These are phyloP conservation scores for Epinephelus coioides DNA, from an alignment of 2,797 vertebrate genomes.

Conservation along the genomic window DNA sequence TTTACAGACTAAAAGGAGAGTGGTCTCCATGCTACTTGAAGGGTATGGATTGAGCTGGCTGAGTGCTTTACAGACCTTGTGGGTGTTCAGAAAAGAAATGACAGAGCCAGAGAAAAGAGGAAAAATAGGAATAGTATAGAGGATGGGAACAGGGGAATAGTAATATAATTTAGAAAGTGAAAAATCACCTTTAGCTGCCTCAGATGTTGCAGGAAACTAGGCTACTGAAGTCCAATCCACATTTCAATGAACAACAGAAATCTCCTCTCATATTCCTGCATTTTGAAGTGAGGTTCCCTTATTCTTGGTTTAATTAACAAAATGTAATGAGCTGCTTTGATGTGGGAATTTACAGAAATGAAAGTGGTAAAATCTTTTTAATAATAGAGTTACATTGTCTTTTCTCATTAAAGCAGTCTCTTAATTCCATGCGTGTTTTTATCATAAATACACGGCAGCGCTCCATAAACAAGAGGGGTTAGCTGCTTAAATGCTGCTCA, in stretches of 20 bases:
- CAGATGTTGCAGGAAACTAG: constrained; percentile 71
- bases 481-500: constrained; percentile 65
- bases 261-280: constrained; percentile 59
- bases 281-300: constrained; percentile 78
- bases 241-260: constrained; percentile 72
- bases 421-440: constrained; percentile 59
- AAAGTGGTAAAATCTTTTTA: constrained; percentile 70
- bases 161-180: constrained; percentile 61
- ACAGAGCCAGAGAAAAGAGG: constrained; percentile 48
- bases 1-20: constrained; percentile 68
- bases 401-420: constrained; percentile 71
- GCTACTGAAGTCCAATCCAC: constrained; percentile 68
- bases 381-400: constrained; percentile 70
- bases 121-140: constrained; percentile 46
- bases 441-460: constrained; percentile 55
- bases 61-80: constrained; percentile 68
- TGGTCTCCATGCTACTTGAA: constrained; percentile 65
- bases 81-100: constrained; percentile 65
- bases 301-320: constrained; percentile 81
- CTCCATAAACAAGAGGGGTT: constrained; percentile 65
- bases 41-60: constrained; percentile 64
- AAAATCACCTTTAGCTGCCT: constrained; percentile 73
- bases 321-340: constrained; percentile 82
- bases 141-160: constrained; percentile 51
- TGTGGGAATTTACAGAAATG: constrained; percentile 74